These are phyloP conservation scores for Drosophila arizonae DNA, from an alignment of 1,140 invertebrate species.

Conservation along the genomic window DNA sequence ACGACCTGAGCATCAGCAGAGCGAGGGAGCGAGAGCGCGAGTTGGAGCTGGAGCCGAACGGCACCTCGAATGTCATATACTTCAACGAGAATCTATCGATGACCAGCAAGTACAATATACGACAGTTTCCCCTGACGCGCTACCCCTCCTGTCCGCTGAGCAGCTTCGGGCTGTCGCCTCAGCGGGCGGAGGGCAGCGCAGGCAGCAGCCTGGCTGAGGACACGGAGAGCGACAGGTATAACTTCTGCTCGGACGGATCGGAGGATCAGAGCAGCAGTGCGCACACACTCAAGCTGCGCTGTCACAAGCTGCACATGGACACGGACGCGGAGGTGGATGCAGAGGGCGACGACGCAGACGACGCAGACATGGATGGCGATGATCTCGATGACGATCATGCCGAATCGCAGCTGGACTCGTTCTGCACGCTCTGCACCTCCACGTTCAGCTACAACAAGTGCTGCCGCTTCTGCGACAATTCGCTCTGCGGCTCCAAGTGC, in stretches of 20 bases:
- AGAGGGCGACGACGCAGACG: constrained; percentile 4
- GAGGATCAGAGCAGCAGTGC: constrained; percentile 69
- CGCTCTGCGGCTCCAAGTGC: constrained; percentile 76
- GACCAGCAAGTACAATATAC: constrained; percentile 74
- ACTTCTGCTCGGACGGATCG: constrained; percentile 66
- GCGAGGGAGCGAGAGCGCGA: constrained; percentile 42
- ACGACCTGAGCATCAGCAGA: constrained; percentile 58
- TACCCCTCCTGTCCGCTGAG: constrained; percentile 73
- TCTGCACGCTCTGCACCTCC: constrained; percentile 80
- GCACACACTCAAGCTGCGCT: constrained; percentile 46
- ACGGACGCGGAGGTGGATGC: constrained; percentile 31
- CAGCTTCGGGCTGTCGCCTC: constrained; percentile 44
- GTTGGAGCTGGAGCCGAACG: constrained; percentile 16
- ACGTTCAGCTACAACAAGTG: constrained; percentile 82
- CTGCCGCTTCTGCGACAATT: constrained; percentile 76
- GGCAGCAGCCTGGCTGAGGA: constrained; percentile 66
- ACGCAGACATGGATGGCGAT: constrained; percentile 28
- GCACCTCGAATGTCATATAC: constrained; percentile 65
- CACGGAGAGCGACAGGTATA: constrained; percentile 61
- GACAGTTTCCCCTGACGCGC: constrained; percentile 59
- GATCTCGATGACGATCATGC: constrained; percentile 41
- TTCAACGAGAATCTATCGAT: constrained; percentile 82
- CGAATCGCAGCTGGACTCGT: constrained; percentile 73
- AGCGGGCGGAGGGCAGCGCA: constrained; percentile 38
- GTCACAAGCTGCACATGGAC: constrained; percentile 26